phyloP scores from a whole-genome alignment of 2,113 vertebrate genomes.

The Tupaia chinensis region DNA sequence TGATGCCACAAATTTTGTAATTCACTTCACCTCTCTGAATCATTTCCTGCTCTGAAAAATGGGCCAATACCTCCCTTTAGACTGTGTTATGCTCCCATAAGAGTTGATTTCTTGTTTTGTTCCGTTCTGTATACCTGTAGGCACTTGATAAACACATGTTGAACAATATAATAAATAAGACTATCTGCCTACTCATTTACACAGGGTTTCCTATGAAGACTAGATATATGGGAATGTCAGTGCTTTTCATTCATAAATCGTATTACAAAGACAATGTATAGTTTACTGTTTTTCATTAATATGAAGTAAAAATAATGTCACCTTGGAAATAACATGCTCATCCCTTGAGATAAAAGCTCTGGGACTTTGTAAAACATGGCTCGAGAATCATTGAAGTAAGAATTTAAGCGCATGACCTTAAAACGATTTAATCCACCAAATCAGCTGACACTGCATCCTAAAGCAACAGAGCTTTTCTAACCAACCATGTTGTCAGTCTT shows the following conservation, averaged over 20 bases:
- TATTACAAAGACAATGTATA: not conserved
- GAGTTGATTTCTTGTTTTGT: not conserved
- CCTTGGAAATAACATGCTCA: constrained; percentile 48
- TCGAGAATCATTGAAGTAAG: constrained; percentile 54
- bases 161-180: not conserved
- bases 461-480: constrained; percentile 34
- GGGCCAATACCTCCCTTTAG: not conserved
- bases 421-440: constrained; percentile 47
- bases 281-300: constrained; percentile 13
- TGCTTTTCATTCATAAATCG: not conserved
- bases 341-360: constrained; percentile 45
- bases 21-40: not conserved
- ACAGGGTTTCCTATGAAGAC: not conserved
- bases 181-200: not conserved
- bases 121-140: not conserved
- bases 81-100: not conserved
- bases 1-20: not conserved
- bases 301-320: constrained; percentile 15
- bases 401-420: constrained; percentile 70
- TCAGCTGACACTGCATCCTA: constrained; percentile 4
- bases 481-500: not conserved
- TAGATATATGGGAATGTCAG: not conserved
- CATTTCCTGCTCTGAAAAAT: not conserved
- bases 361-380: constrained; percentile 46
- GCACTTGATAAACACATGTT: not conserved